A percentile compares a stretch with the other conserved stretches of the same genome.
These are phyloP conservation scores for Borostomias antarcticus DNA, from an alignment of 2,797 vertebrate species.

Conservation along the genomic window DNA sequence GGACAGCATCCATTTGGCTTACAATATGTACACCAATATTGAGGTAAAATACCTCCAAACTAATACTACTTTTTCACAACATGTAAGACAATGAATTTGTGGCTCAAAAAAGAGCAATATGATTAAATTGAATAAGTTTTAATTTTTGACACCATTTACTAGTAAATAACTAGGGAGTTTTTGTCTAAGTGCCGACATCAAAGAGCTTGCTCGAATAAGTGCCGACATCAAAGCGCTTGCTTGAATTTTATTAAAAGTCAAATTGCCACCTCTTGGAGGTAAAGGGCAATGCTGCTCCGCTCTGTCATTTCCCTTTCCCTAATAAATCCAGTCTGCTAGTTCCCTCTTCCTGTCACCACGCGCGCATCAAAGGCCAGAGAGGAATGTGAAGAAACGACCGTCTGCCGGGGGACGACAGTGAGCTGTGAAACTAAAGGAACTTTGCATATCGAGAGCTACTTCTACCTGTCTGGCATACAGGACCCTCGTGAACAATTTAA, in stretches of 20 bases:
- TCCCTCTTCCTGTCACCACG: conserved; percentile 47
- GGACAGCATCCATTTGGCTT: conserved; percentile 30
- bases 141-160: conserved; percentile 6
- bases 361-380: conserved; percentile 73
- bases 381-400: conserved; percentile 80
- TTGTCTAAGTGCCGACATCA: conserved; percentile 34
- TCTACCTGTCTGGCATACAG: conserved; percentile 82
- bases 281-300: conserved; percentile 41
- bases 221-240: conserved; percentile 6
- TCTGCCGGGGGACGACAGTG: conserved; percentile 70
- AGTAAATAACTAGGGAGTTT: conserved; percentile 12
- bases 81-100: conserved; percentile 49
- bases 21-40: conserved; percentile 41
- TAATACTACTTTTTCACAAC: conserved; percentile 42
- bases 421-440: conserved; percentile 79
- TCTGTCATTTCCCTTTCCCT: neutral
- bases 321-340: neutral
- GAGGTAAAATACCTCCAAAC: conserved; percentile 46
- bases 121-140: conserved; percentile 22
- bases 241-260: neutral
- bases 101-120: conserved; percentile 41
- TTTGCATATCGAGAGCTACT: conserved; percentile 87
- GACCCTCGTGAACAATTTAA: conserved; percentile 79
- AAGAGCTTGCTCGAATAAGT: conserved; percentile 12
- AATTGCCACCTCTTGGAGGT: conserved; percentile 35